These are phyloP conservation scores for Epirrhoe alternata DNA, from an alignment of 2,888 invertebrate species.

Conservation along the genomic window DNA sequence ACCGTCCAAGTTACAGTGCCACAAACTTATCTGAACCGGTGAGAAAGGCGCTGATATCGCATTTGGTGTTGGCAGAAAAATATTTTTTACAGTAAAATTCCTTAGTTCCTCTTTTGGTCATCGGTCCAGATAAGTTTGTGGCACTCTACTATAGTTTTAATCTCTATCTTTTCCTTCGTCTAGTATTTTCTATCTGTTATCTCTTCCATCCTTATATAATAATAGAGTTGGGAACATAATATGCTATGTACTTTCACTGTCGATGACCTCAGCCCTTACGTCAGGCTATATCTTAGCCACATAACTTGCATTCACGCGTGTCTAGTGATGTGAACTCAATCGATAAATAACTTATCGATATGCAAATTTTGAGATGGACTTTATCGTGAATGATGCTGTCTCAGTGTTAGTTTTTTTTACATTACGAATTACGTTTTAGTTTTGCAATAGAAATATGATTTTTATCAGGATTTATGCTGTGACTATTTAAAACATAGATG, in stretches of 20 bases:
- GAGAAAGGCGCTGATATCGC: no score
- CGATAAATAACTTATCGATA: constrained; percentile 28
- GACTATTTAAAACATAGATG: no score
- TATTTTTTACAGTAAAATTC: no score
- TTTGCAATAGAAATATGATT: no score
- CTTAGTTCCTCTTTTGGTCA: no score
- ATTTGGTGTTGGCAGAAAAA: no score
- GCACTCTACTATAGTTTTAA: neutral
- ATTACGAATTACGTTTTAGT: no score
- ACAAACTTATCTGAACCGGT: no score
- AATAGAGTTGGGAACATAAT: constrained; percentile 6
- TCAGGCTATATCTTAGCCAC: constrained; percentile 37
- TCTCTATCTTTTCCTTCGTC: neutral
- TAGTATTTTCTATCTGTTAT: neutral
- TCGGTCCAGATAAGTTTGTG: no score
- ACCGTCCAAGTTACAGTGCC: no score
- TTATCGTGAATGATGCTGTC: neutral
- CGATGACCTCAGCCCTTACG: constrained; percentile 31
- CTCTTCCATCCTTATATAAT: constrained; percentile 3
- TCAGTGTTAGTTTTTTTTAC: no score
- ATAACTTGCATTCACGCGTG: constrained; percentile 36
- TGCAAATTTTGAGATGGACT: neutral
- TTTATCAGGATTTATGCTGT: neutral
- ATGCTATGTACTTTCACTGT: constrained; percentile 34
- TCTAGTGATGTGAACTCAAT: constrained; percentile 23